Evolutionary conservation across 2,888 invertebrate genomes (phyloP).

Genomic region (Lasioglossum leucozonium): DNA sequence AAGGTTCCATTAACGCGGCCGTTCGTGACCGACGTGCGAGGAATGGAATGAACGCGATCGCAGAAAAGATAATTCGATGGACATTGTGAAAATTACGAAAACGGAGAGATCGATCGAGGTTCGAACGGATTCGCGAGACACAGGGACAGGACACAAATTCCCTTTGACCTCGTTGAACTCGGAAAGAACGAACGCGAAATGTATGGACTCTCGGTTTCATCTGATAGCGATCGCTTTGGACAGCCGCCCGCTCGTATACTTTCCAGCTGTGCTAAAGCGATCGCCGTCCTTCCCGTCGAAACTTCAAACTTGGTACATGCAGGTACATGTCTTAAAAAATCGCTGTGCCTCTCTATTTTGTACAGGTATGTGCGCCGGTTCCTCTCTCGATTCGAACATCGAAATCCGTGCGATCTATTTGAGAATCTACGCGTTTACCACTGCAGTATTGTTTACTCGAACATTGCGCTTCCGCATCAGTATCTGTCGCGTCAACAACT

Average conservation of each 20-base stretch:
- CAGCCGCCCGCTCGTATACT: neutral
- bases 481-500: too few relatives aligned
- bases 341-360: neutral
- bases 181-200: neutral
- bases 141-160: neutral
- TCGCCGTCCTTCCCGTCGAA: neutral
- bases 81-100: constrained; percentile 1
- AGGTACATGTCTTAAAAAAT: neutral
- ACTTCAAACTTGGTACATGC: neutral
- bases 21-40: constrained; percentile 10
- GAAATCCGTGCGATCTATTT: too few relatives aligned
- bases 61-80: neutral
- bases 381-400: too few relatives aligned
- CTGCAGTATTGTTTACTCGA: too few relatives aligned
- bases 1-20: constrained; percentile 37
- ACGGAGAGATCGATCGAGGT: neutral
- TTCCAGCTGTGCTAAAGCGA: neutral
- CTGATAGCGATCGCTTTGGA: constrained; percentile 27
- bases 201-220: neutral
- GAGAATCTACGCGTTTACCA: too few relatives aligned
- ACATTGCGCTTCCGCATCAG: too few relatives aligned
- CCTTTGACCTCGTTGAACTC: neutral
- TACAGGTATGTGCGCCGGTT: too few relatives aligned
- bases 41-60: constrained; percentile 5
- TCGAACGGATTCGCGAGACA: neutral